phyloP scores from a whole-genome alignment of 2,888 invertebrate genomes.

The Pimpla rufipes region DNA sequence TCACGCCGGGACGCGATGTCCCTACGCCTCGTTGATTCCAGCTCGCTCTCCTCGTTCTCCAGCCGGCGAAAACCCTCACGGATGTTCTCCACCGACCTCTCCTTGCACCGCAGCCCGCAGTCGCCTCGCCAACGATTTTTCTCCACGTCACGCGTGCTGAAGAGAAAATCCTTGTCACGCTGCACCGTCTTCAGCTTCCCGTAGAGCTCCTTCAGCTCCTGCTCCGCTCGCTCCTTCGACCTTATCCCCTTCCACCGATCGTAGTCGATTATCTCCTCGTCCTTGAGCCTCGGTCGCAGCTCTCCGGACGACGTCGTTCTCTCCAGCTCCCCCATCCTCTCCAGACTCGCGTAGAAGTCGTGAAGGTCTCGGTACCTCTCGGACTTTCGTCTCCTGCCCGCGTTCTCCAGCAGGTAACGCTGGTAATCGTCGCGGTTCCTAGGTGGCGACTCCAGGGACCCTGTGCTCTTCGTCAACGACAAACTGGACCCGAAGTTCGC shows the following conservation, averaged over 20 bases:
- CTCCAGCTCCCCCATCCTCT: conserved; percentile 94
- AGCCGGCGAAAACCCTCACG: conserved; percentile 91
- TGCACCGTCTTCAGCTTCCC: conserved; percentile 92
- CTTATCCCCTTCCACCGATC: conserved; percentile 95
- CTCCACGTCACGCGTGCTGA: conserved; percentile 91
- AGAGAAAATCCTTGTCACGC: conserved; percentile 93
- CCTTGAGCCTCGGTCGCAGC: conserved; percentile 90
- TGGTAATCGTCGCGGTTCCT: conserved; percentile 89
- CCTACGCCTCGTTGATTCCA: conserved; percentile 85
- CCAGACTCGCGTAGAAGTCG: conserved; percentile 94
- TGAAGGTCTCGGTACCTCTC: conserved; percentile 94
- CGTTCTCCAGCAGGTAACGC: conserved; percentile 89
- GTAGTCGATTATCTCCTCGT: conserved; percentile 94
- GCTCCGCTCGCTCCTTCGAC: conserved; percentile 92
- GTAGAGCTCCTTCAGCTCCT: conserved; percentile 92
- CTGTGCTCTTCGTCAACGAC: conserved; percentile 84
- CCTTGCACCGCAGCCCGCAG: conserved; percentile 91
- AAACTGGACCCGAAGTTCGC: conserved; percentile 77
- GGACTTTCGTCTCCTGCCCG: conserved; percentile 90
- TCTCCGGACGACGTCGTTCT: conserved; percentile 90
- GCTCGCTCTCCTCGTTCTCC: conserved; percentile 86
- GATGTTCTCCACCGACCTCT: conserved; percentile 95
- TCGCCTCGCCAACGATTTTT: conserved; percentile 92
- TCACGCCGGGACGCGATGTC: conserved; percentile 87
- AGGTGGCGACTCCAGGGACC: conserved; percentile 85